These are phyloP conservation scores for Archivesica marissinica DNA, from an alignment of 1,140 invertebrate genomes.

Conservation along the genomic window DNA sequence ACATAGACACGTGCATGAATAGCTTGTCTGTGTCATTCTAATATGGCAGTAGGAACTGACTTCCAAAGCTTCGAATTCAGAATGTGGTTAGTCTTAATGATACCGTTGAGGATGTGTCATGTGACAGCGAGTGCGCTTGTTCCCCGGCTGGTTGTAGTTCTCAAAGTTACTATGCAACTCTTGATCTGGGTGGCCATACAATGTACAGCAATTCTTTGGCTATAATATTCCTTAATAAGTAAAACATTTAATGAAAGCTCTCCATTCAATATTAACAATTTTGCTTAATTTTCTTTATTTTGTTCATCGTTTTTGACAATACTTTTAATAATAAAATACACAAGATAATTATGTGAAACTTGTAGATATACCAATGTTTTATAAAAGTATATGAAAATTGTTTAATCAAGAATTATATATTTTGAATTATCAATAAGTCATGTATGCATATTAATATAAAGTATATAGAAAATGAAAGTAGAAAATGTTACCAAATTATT, in stretches of 20 bases:
- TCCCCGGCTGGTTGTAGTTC: slow-evolving; percentile 45
- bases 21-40: no score
- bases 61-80: no score
- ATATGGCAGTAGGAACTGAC: no score
- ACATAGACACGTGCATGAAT: no score
- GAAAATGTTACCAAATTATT: neutral
- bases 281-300: neutral
- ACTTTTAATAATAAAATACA: neutral
- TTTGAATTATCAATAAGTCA: neutral
- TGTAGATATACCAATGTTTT: neutral
- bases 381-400: neutral
- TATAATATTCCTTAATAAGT: neutral
- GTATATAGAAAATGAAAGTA: slow-evolving; percentile 37
- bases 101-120: no score
- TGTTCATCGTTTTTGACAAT: neutral
- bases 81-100: no score
- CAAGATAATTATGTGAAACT: neutral
- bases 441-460: neutral
- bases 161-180: slow-evolving; percentile 65
- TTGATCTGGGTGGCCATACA: slow-evolving; percentile 56
- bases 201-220: neutral
- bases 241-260: neutral
- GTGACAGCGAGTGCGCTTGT: no score
- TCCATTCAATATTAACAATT: no score
- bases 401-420: neutral